These are phyloP conservation scores for Idris sp. DNA, from an alignment of 1,140 invertebrate genomes.

Conservation along the genomic window DNA sequence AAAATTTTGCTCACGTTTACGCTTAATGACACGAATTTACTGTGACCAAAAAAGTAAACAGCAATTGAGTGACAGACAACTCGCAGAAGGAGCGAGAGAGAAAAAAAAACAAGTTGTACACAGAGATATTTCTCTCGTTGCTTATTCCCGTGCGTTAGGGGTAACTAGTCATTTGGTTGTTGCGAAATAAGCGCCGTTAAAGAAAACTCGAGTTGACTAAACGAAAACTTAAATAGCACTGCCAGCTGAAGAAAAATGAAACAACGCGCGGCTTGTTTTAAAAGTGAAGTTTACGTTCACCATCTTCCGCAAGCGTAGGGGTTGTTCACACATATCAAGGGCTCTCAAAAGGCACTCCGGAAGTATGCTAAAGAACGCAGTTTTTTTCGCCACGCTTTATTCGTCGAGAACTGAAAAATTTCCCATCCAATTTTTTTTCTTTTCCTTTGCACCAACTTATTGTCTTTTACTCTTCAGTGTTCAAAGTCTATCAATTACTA, in stretches of 20 bases:
- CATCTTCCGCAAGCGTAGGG: conserved; percentile 41
- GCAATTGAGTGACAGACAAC: too few relatives aligned
- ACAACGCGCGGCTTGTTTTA: conserved; percentile 40
- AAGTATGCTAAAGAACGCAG: conserved; percentile 60
- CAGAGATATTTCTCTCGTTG: too few relatives aligned
- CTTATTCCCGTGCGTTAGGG: background rate
- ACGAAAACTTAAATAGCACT: conserved; percentile 53
- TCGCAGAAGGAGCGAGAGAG: too few relatives aligned
- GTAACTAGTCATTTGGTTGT: conserved; percentile 26
- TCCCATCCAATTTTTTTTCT: conserved; percentile 22
- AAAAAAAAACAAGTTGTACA: too few relatives aligned
- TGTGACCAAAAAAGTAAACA: too few relatives aligned
- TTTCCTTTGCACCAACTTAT: too few relatives aligned
- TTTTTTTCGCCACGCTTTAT: conserved; percentile 42
- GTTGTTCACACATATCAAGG: conserved; percentile 58
- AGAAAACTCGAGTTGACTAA: conserved; percentile 47
- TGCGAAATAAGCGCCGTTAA: conserved; percentile 19
- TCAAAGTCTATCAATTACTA: too few relatives aligned
- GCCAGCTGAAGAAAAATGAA: conserved; percentile 56
- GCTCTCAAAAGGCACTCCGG: conserved; percentile 45
- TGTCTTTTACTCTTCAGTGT: conserved; percentile 28
- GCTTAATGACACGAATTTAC: conserved; percentile 23
- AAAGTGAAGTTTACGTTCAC: too few relatives aligned
- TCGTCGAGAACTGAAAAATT: conserved; percentile 37
- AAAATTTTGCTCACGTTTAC: conserved; percentile 15